These are phyloP conservation scores for Sturnira hondurensis DNA, from an alignment of 2,113 vertebrate species.

Conservation along the genomic window DNA sequence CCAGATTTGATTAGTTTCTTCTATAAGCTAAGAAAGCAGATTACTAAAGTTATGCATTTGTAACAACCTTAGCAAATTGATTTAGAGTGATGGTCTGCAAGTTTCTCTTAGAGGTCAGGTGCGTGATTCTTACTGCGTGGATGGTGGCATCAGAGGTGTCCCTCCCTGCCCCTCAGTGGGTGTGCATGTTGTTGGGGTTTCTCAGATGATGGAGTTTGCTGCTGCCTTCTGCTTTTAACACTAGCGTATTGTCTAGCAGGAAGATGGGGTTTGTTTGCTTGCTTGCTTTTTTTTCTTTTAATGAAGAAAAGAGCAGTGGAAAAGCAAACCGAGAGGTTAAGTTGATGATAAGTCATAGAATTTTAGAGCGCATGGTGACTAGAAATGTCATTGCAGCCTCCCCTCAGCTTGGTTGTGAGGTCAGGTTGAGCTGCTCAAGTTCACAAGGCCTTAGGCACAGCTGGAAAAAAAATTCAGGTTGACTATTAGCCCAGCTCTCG, in stretches of 20 bases:
- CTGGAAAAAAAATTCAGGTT: background rate
- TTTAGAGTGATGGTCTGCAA: background rate
- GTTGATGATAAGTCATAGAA: conserved; percentile 35
- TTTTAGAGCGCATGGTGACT: background rate
- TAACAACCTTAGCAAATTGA: background rate
- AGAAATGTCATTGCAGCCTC: background rate
- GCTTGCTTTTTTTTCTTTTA: background rate
- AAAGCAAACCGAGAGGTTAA: background rate
- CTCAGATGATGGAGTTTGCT: background rate
- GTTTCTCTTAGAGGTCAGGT: background rate
- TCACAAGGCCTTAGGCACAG: background rate
- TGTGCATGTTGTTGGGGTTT: background rate
- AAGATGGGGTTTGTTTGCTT: background rate
- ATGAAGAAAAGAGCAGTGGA: background rate
- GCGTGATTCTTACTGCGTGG: background rate
- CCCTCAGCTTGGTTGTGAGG: background rate
- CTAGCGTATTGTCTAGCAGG: background rate
- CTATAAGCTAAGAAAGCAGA: background rate
- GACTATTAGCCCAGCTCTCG: background rate
- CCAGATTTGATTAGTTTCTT: background rate
- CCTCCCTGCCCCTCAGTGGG: background rate
- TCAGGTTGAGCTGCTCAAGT: background rate
- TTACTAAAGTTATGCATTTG: background rate
- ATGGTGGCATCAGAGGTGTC: background rate
- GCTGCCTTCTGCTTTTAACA: background rate